A percentile compares a stretch with the other conserved stretches of the same genome.
phyloP scores from a whole-genome alignment of 2,797 vertebrate species.

The Tolypeutes matacus region DNA sequence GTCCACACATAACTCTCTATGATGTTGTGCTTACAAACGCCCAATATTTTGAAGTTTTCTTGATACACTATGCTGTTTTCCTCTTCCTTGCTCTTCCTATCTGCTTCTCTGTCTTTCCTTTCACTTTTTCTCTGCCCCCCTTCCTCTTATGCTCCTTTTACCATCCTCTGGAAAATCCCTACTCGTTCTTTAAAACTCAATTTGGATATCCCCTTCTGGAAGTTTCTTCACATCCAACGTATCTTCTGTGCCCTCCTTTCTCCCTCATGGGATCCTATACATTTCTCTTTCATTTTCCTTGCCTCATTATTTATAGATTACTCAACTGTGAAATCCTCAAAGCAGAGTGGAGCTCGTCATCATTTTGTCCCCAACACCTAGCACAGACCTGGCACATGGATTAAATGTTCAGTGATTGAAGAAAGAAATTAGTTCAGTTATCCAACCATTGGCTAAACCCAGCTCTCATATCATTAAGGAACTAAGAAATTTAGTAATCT shows the following conservation, averaged over 20 bases:
- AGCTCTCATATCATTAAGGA: not conserved
- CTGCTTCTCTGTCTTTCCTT: not conserved
- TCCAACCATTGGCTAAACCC: not conserved
- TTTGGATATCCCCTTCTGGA: not conserved
- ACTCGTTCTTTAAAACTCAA: not conserved
- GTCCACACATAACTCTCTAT: not conserved
- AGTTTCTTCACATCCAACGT: not conserved
- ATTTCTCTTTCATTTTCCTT: not conserved
- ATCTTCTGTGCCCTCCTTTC: not conserved
- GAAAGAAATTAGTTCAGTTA: not conserved
- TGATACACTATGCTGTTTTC: rapidly evolving
- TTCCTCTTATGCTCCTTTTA: not conserved
- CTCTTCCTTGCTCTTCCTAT: not conserved
- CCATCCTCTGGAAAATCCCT: not conserved
- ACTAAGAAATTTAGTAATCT: not conserved
- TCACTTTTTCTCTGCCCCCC: not conserved
- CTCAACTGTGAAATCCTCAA: not conserved
- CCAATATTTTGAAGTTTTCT: not conserved
- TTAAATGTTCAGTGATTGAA: not conserved
- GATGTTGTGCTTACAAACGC: rapidly evolving
- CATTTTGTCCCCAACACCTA: not conserved
- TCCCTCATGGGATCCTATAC: not conserved
- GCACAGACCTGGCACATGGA: not conserved
- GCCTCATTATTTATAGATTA: not conserved
- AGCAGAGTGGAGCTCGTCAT: not conserved